Conservation (phyloP, 2,888 invertebrate species). For the Acleris emargana region DNA sequence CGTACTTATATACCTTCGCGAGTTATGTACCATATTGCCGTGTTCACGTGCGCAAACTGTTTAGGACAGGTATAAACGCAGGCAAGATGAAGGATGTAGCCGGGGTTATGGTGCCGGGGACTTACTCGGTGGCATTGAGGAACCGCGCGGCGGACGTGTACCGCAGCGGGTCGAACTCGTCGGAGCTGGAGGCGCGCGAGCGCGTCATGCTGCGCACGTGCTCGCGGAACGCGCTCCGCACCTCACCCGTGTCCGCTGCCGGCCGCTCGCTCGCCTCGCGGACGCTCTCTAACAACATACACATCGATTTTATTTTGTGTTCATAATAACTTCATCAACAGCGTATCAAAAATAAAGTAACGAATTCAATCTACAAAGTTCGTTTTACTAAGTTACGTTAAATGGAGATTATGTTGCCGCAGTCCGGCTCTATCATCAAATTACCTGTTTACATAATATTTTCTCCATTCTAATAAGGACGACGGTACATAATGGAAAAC, state of each 20-base stretch:
- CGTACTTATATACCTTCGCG: no score
- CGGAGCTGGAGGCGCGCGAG: slow-evolving; percentile 51
- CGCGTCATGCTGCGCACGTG: slow-evolving; percentile 59
- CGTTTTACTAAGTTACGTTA: no score
- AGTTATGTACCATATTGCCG: background rate
- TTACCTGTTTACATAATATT: no score
- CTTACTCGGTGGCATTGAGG: slow-evolving; percentile 48
- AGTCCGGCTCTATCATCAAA: no score
- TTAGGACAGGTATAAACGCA: background rate
- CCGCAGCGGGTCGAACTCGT: slow-evolving; percentile 57
- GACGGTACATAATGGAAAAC: no score
- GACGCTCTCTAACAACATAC: slow-evolving; percentile 52
- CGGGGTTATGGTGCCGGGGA: background rate
- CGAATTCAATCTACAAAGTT: no score
- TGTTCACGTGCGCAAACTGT: background rate
- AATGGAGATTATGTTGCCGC: no score
- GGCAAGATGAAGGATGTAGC: background rate
- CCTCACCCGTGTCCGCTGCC: slow-evolving; percentile 42
- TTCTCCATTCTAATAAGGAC: no score
- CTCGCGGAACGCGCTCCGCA: slow-evolving; percentile 60
- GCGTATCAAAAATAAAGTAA: no score
- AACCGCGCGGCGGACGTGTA: slow-evolving; percentile 58
- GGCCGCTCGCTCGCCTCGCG: slow-evolving; percentile 51
- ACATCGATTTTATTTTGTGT: no score
- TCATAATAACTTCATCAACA: no score